Evolutionary conservation across 2,113 vertebrate genomes (phyloP), one percentile per base, ranked within the genome.

Genomic region (Girardinichthys multiradiatus): DNA sequence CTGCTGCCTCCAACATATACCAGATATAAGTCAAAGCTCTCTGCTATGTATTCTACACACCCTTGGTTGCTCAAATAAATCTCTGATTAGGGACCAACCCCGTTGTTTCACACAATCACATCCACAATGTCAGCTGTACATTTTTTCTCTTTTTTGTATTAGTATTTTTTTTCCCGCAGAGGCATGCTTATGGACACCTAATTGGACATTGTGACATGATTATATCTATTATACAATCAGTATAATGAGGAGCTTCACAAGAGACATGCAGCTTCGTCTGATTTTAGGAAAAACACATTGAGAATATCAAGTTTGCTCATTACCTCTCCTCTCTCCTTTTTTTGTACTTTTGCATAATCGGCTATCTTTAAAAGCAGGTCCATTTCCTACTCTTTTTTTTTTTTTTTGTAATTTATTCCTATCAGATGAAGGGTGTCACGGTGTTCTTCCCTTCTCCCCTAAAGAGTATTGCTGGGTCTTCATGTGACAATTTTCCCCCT

Each of bases 171-270:
- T 31, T 33, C n/a, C 13, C 14, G 72, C 67, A 24, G 63, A 84
- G 57, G 42, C 62, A 39, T 63, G 70, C 54, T 67, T 64, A 28
- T 77, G 77, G 63, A 64, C 77, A 62, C 35, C 66, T 83, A 90
- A 89, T 88, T 87, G 71, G 76, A 81, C 76, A 84, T 78, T 84
- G 80, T 78, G 77, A 51, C 82, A 81, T 89, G 84, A 90, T 91
- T 90, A 86, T 90, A 89, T 90, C 64, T 86, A 88, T 90, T 89
- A 90, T 77, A 80, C 72, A 87, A 89, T 89, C 84, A 84, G 65
- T 45, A 84, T 87, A 90, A 89, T 82, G 81, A 79, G 68, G 70
- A 80, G 77, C 79, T 85, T 76, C 63, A 74, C 77, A 66, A 64
- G 79, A 75, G 60, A 85, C 39, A 27, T 62, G 57, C 60, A 71